Percentiles rank a stretch among this genome's conserved stretches.
Evolutionary conservation across 2,797 vertebrate genomes (phyloP).

Genomic region (Myotis findleyi): DNA sequence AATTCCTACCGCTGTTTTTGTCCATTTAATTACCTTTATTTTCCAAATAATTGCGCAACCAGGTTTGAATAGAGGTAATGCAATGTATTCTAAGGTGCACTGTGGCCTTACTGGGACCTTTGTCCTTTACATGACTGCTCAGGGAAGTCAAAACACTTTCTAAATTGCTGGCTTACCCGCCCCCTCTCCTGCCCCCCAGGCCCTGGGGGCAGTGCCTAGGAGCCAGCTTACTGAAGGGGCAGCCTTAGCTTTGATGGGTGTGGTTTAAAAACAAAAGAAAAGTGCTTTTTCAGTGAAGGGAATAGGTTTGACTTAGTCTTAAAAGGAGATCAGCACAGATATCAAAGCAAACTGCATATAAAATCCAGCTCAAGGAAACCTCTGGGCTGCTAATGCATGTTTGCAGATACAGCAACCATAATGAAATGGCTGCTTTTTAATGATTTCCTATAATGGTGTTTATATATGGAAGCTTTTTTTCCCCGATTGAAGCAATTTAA

Average conservation of each 20-base stretch:
- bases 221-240: not conserved
- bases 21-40: not conserved
- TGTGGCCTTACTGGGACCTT: not conserved
- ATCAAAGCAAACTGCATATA: not conserved
- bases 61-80: not conserved
- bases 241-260: not conserved
- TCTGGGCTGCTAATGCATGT: slow-evolving; percentile 48
- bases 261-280: not conserved
- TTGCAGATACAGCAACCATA: slow-evolving; percentile 53
- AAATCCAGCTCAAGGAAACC: slow-evolving; percentile 12
- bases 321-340: not conserved
- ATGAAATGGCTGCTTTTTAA: slow-evolving; percentile 69
- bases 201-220: not conserved
- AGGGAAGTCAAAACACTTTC: slow-evolving; percentile 6
- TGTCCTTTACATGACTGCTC: not conserved
- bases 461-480: slow-evolving; percentile 49
- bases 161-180: not conserved
- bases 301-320: not conserved
- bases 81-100: not conserved
- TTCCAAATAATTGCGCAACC: not conserved
- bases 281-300: not conserved
- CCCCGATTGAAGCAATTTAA: slow-evolving; percentile 53
- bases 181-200: rapidly evolving
- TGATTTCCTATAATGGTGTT: slow-evolving; percentile 76
- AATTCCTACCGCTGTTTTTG: not conserved